phyloP scores from a whole-genome alignment of 2,797 vertebrate genomes.

The Synaphobranchus kaupii region DNA sequence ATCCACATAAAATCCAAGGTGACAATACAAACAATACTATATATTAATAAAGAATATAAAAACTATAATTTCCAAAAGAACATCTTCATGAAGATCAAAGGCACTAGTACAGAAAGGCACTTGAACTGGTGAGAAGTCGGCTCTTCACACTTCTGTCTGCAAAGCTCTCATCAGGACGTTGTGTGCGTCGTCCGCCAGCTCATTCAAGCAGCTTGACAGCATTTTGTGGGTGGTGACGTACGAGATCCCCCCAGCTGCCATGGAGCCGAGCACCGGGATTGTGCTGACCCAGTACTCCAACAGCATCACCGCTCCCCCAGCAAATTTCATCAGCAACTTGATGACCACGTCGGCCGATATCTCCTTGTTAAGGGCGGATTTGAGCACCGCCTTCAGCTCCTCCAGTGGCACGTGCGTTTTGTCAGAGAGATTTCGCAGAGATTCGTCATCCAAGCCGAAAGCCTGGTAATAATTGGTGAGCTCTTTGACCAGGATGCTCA shows the following conservation, averaged over 20 bases:
- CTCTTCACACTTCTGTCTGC: conserved; percentile 43
- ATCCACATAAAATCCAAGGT: background rate
- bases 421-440: conserved; percentile 61
- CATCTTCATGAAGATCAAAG: background rate
- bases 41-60: background rate
- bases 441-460: conserved; percentile 67
- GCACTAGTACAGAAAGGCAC: background rate
- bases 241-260: conserved; percentile 61
- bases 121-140: background rate
- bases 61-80: background rate
- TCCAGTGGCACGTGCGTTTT: conserved; percentile 60
- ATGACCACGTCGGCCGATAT: conserved; percentile 45
- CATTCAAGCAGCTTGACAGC: conserved; percentile 61
- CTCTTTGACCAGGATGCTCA: conserved; percentile 55
- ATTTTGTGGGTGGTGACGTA: conserved; percentile 57
- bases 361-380: conserved; percentile 49
- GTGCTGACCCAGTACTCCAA: conserved; percentile 41
- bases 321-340: conserved; percentile 53
- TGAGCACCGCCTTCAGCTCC: conserved; percentile 51
- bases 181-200: conserved; percentile 60
- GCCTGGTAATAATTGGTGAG: conserved; percentile 61
- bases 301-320: conserved; percentile 32
- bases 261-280: conserved; percentile 56
- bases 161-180: conserved; percentile 52
- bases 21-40: background rate